Evolutionary conservation across 2,113 vertebrate genomes (phyloP).

Genomic region (Oreochromis tanganicae): DNA sequence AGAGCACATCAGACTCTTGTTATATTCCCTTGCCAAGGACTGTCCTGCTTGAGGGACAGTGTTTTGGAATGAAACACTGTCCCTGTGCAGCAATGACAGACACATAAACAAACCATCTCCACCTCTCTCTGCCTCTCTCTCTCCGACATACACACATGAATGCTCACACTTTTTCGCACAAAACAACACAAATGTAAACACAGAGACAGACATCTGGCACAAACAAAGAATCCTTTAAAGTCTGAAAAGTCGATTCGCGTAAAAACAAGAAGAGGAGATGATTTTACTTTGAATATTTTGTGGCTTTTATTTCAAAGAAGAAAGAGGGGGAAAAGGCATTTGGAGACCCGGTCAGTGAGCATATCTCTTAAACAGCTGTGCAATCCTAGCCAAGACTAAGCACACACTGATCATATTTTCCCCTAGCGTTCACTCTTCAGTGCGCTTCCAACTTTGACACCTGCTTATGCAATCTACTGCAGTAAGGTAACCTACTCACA

Average conservation of each 20-base stretch:
- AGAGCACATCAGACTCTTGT: conserved; percentile 18
- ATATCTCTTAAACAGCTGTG: conserved; percentile 70
- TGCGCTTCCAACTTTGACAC: conserved; percentile 58
- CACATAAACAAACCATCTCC: conserved; percentile 43
- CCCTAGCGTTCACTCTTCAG: conserved; percentile 12
- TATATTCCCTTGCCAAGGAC: conserved; percentile 28
- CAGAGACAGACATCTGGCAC: not conserved
- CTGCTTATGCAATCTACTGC: conserved; percentile 58
- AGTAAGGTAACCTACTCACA: conserved; percentile 25
- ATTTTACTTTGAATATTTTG: conserved; percentile 8
- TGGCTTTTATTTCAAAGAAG: conserved; percentile 25
- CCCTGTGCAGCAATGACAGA: conserved; percentile 18
- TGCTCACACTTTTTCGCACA: not conserved
- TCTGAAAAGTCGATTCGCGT: not conserved
- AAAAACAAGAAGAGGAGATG: not conserved
- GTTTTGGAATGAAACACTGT: conserved; percentile 13
- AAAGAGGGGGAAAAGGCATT: not conserved
- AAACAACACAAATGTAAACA: not conserved
- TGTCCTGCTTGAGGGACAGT: conserved; percentile 35
- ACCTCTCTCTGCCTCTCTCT: not conserved
- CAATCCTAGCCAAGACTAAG: conserved; percentile 32
- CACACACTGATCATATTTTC: conserved; percentile 68
- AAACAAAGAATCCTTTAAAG: not conserved
- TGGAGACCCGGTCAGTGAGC: conserved; percentile 9
- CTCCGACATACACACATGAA: not conserved